phyloP scores from a whole-genome alignment of 1,140 invertebrate species.

The Hyphantria cunea region DNA sequence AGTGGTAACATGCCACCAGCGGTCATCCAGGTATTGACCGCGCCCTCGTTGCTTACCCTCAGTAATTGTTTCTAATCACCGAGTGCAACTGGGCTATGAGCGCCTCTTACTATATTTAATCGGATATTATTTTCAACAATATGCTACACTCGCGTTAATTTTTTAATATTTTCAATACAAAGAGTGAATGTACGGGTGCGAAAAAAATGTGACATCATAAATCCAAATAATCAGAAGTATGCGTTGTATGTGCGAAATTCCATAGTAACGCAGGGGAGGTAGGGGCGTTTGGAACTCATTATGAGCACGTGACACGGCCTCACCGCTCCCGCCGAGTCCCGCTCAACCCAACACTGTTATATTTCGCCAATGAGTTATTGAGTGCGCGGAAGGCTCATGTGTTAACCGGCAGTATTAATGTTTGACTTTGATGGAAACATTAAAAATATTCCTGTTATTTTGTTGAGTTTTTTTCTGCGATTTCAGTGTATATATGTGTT shows the following conservation, averaged over 20 bases:
- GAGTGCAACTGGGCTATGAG: too few species aligned
- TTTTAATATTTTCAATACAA: too few species aligned
- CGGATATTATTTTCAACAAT: too few species aligned
- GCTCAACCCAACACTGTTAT: slow-evolving; percentile 53
- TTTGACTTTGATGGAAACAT: slow-evolving; percentile 31
- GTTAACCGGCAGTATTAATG: slow-evolving; percentile 56
- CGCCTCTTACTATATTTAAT: too few species aligned
- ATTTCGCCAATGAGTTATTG: slow-evolving; percentile 79
- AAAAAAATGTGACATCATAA: slow-evolving; percentile 66
- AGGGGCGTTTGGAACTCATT: slow-evolving; percentile 68
- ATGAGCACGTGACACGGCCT: slow-evolving; percentile 74
- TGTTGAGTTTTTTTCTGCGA: slow-evolving; percentile 2
- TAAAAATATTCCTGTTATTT: slow-evolving; percentile 5
- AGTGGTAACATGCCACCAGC: too few species aligned
- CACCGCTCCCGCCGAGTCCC: slow-evolving; percentile 54
- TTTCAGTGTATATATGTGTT: slow-evolving; percentile 1
- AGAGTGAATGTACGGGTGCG: not conserved
- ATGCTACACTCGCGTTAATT: too few species aligned
- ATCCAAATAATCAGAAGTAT: slow-evolving; percentile 66
- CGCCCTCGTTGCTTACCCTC: too few species aligned
- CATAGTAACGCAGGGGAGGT: slow-evolving; percentile 55
- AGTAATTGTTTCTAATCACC: too few species aligned
- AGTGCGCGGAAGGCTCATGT: slow-evolving; percentile 71
- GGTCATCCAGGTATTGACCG: too few species aligned
- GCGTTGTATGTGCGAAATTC: slow-evolving; percentile 74